Conservation (phyloP, 2,888 invertebrate genomes). For the Rosalia funebris region DNA sequence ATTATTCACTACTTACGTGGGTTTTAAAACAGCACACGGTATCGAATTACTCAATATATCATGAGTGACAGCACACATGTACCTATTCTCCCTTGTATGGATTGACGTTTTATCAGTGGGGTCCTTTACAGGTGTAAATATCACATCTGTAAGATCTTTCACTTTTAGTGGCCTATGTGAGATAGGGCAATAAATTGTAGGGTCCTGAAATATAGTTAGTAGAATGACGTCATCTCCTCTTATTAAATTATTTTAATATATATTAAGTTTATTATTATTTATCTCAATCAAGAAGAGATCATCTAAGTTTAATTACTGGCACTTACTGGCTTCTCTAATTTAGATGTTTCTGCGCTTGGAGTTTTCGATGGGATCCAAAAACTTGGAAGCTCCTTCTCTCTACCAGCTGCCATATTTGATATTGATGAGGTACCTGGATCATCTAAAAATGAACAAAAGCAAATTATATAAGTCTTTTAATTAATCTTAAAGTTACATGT, state of each 20-base stretch:
- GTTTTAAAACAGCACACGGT: conserved; percentile 90
- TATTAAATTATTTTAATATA: too few species aligned
- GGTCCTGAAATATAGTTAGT: conserved; percentile 69
- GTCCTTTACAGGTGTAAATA: conserved; percentile 91
- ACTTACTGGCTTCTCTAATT: conserved; percentile 79
- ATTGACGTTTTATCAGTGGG: conserved; percentile 87
- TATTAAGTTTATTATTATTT: too few species aligned
- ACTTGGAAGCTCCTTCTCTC: conserved; percentile 87
- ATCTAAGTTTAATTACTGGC: too few species aligned
- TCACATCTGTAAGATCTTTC: conserved; percentile 92
- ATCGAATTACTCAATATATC: conserved; percentile 95
- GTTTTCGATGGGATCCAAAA: conserved; percentile 97
- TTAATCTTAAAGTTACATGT: too few species aligned
- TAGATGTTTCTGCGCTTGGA: conserved; percentile 78
- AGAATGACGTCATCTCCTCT: too few species aligned
- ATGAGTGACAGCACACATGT: conserved; percentile 97
- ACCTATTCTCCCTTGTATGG: conserved; percentile 89
- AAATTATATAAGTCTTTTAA: too few species aligned
- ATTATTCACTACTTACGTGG: conserved; percentile 81
- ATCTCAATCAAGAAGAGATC: too few species aligned
- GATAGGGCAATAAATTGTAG: conserved; percentile 83
- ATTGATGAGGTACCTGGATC: conserved; percentile 64
- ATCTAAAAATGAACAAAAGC: conserved; percentile 40
- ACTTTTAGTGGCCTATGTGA: conserved; percentile 86
- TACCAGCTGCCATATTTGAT: conserved; percentile 79